Evolutionary conservation across 2,797 vertebrate genomes (phyloP), one percentile per base, ranked within the genome.

Genomic region (Sebastes diploproa): DNA sequence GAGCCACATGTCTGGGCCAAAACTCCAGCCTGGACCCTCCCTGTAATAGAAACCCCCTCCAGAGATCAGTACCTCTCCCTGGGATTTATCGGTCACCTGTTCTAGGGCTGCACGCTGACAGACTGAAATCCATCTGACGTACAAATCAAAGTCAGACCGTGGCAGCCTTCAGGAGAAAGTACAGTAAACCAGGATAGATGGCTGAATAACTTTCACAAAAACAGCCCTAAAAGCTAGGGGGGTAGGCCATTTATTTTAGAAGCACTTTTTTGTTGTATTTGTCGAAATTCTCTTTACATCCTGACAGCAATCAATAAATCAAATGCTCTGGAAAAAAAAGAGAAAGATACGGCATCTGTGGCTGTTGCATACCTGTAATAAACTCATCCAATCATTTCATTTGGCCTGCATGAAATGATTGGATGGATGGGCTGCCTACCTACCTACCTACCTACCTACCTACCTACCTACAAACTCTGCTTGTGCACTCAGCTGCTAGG

Each of bases 81-180:
- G 62, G 71, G 83, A 75, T 78, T 58, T 72, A 89, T 89, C 13
- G 77, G 88, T 88, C 75, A 72, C 56, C 79, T 61, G 59, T 63
- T 83, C 29, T 20, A 55, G 10, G 73, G 67, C 70, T 66, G 55
- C 65, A 58, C 5, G 16, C 60, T 72, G 75, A 89, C 72, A 81
- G 59, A 73, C 36, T 81, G 30, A 83, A 85, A 83, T 80, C 65
- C 54, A 85, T 66, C 62, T 72, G 30, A 59, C 4, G 10, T 72
- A 68, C 72, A 78, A 74, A 80, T 80, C 59, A 84, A 68, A 75
- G 14, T 52, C 16, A 56, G 16, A 14, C 4, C 1, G 4, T 29
- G 34, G 63, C 11, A 8, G 29, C 11, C 23, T 7, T 11, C 34
- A 42, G 6, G 27, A 66, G 50, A 56, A 63, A 58, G 10, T 20